Evolutionary conservation across 2,797 vertebrate species (phyloP), one percentile per base, ranked within the genome.

Genomic region (Sardinella longiceps): DNA sequence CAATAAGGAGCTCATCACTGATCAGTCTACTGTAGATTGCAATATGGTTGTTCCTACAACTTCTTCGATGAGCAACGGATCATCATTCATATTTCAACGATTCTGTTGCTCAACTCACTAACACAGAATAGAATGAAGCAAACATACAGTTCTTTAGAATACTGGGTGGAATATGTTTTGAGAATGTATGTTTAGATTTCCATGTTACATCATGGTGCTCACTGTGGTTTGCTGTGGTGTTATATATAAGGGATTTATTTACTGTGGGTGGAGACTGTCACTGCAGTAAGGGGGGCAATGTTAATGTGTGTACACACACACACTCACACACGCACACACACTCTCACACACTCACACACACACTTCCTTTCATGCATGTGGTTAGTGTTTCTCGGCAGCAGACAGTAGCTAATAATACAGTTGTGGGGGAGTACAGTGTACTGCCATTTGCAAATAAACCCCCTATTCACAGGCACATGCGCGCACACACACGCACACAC

Each of bases 281-380:
- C 1, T 63, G 25, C 25, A 28, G 1, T 63, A 11, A 30, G 25
- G 60, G 60, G 60, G 60, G 11, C 3, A 0, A 2, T 11, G 58
- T 9, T 11, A 25, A 63, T 11, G 25, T 66, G 60, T 66, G 23
- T 23, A 66, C 25, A 63, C n/a, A 63, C 60, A 63, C 7, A 63
- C 56, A 60, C n/a, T n/a, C 56, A 60, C n/a, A 63, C 58, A 25
- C 58, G 28, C 60, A 63, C 25, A 63, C 60, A 30, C 28, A 70
- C 11, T 4, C 28, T 14, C 28, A 70, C 63, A 18, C 63, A 2
- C 14, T 15, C 30, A 70, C 30, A 20, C 25, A 37, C 14, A 37
- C 66, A 39, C 66, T 74, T 74, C 66, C 66, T 74, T 74, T 74
- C 33, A 74, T 12, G 66, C 33, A 39, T 74, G 66, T 74, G 66